A percentile compares a stretch with the other conserved stretches of the same genome.
These are phyloP conservation scores for Drosophila lacicola DNA, from an alignment of 2,888 invertebrate species.

Conservation along the genomic window DNA sequence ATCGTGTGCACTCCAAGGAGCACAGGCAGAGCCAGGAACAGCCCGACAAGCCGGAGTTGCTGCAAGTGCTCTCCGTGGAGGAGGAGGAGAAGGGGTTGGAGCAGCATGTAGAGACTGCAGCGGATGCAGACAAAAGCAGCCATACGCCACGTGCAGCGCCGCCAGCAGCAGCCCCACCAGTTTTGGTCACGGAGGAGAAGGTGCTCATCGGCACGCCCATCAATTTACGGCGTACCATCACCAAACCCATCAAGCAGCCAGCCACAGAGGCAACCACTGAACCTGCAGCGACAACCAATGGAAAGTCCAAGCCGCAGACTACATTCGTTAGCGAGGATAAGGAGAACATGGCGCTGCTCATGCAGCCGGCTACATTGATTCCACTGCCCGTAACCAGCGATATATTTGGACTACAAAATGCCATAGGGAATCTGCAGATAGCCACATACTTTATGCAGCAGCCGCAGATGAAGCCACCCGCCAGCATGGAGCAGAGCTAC, in stretches of 20 bases:
- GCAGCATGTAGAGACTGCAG: not conserved
- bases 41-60: constrained; percentile 43
- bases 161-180: constrained; percentile 10
- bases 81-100: constrained; percentile 57
- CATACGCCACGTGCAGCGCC: constrained; percentile 62
- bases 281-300: not conserved
- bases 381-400: constrained; percentile 84
- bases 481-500: constrained; percentile 64
- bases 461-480: constrained; percentile 69
- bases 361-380: constrained; percentile 84
- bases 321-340: constrained; percentile 35
- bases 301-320: constrained; percentile 1
- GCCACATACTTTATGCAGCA: constrained; percentile 84
- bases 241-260: constrained; percentile 73
- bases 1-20: constrained; percentile 63
- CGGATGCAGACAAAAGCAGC: constrained; percentile 23
- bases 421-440: constrained; percentile 84
- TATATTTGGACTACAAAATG: constrained; percentile 83
- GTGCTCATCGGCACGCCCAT: constrained; percentile 85
- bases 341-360: constrained; percentile 76
- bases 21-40: constrained; percentile 20
- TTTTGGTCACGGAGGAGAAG: constrained; percentile 75
- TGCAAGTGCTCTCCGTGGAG: constrained; percentile 66
- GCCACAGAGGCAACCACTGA: constrained; percentile 18
- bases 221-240: constrained; percentile 80